phyloP scores from a whole-genome alignment of 1,140 invertebrate genomes.

The Tetramorium parvispinum region DNA sequence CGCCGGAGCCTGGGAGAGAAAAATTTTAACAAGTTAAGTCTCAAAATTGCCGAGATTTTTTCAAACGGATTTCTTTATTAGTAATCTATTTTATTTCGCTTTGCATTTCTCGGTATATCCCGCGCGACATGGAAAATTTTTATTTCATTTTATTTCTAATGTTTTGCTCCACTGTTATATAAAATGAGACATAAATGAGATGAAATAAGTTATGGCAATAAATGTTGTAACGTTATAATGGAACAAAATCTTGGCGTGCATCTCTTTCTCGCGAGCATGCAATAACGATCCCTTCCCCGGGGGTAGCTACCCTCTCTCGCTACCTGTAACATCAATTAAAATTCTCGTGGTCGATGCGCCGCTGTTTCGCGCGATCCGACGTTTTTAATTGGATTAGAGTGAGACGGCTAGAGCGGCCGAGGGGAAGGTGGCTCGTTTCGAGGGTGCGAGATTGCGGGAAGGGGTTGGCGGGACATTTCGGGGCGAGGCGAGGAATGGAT shows the following conservation, averaged over 20 bases:
- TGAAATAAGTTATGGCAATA: conserved; percentile 34
- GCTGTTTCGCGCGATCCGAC: conserved; percentile 82
- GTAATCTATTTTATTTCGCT: not conserved
- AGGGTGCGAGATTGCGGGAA: conserved; percentile 79
- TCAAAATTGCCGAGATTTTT: conserved; percentile 11
- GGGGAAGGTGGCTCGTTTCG: conserved; percentile 67
- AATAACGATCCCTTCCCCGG: conserved; percentile 55
- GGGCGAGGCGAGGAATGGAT: conserved; percentile 9
- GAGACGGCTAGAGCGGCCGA: conserved; percentile 75
- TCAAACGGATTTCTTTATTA: not conserved
- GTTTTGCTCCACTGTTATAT: not conserved
- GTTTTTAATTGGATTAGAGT: conserved; percentile 85
- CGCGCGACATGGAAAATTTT: not conserved
- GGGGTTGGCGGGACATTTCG: conserved; percentile 76
- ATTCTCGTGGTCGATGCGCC: conserved; percentile 82
- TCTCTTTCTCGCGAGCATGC: conserved; percentile 36
- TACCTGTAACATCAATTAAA: conserved; percentile 84
- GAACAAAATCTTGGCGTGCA: conserved; percentile 43
- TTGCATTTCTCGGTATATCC: not conserved
- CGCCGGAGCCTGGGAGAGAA: not conserved
- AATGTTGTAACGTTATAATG: conserved; percentile 37
- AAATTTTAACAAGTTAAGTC: conserved; percentile 1
- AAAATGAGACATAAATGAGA: conserved; percentile 31
- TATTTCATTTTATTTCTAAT: not conserved
- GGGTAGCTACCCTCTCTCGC: conserved; percentile 65